Conservation (phyloP, 2,888 invertebrate genomes). For the Spilosoma lubricipeda region DNA sequence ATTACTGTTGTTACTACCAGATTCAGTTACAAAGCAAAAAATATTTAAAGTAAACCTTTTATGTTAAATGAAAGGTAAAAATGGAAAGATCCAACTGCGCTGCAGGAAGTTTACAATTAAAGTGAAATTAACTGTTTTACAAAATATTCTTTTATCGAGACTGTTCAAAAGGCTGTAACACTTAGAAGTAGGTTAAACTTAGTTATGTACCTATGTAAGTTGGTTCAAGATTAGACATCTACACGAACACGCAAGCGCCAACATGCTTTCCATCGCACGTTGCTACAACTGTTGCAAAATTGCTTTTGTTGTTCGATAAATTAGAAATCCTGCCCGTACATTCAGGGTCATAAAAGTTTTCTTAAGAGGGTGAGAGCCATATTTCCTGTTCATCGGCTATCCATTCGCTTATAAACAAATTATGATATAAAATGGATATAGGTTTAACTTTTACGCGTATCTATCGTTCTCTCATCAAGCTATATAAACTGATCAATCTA, state of each 20-base stretch:
- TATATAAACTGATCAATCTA: not conserved
- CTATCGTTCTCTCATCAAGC: not conserved
- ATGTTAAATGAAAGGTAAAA: conserved; percentile 6
- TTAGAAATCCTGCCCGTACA: conserved; percentile 66
- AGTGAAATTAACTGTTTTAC: conserved; percentile 48
- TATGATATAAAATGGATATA: conserved; percentile 24
- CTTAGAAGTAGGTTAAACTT: conserved; percentile 68
- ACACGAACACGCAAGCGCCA: conserved; percentile 57
- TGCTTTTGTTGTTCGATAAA: conserved; percentile 74
- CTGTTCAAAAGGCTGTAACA: conserved; percentile 59
- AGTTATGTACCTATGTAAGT: conserved; percentile 68
- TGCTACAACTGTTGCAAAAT: conserved; percentile 72
- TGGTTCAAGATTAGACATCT: conserved; percentile 70
- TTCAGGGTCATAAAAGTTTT: conserved; percentile 59
- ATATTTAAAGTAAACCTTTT: not conserved
- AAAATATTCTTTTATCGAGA: conserved; percentile 53
- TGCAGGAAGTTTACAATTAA: conserved; percentile 49
- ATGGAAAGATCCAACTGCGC: conserved; percentile 24
- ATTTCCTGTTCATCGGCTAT: conserved; percentile 58
- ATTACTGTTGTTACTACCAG: not conserved
- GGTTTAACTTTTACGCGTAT: not conserved
- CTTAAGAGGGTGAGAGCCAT: conserved; percentile 53
- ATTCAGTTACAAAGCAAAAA: conserved; percentile 8
- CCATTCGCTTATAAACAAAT: conserved; percentile 42
- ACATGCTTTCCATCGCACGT: conserved; percentile 54